Conservation (phyloP, 2,888 invertebrate species). For the Oscheius sp. region DNA sequence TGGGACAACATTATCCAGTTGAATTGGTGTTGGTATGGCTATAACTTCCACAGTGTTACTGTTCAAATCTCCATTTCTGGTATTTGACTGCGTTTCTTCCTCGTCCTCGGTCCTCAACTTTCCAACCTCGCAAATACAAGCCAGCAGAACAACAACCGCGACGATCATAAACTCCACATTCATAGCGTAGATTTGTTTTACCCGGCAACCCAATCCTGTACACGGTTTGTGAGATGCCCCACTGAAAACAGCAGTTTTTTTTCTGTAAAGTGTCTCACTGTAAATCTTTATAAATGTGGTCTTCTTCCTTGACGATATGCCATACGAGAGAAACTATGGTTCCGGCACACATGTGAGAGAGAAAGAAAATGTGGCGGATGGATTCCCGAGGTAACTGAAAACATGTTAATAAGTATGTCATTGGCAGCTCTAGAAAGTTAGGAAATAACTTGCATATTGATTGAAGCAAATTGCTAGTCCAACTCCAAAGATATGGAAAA, state of each 20-base stretch:
- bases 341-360: background rate
- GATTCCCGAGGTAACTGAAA: background rate
- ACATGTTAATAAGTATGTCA: background rate
- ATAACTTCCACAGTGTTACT: too few relatives aligned
- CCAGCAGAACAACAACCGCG: background rate
- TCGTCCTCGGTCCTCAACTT: background rate
- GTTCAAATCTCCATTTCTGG: background rate
- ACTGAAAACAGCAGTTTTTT: background rate
- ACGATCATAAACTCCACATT: slow-evolving; percentile 1
- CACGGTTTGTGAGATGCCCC: background rate
- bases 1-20: background rate
- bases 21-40: too few relatives aligned
- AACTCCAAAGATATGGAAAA: too few relatives aligned
- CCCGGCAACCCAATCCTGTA: background rate
- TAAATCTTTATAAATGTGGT: background rate
- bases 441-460: background rate
- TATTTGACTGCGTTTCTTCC: background rate
- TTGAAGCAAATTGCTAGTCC: background rate
- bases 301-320: background rate
- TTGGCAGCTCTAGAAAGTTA: background rate
- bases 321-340: background rate
- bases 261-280: background rate
- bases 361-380: background rate
- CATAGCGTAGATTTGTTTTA: background rate
- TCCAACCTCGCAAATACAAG: background rate